phyloP scores from a whole-genome alignment of 1,140 invertebrate species.

The Phortica variegata region DNA sequence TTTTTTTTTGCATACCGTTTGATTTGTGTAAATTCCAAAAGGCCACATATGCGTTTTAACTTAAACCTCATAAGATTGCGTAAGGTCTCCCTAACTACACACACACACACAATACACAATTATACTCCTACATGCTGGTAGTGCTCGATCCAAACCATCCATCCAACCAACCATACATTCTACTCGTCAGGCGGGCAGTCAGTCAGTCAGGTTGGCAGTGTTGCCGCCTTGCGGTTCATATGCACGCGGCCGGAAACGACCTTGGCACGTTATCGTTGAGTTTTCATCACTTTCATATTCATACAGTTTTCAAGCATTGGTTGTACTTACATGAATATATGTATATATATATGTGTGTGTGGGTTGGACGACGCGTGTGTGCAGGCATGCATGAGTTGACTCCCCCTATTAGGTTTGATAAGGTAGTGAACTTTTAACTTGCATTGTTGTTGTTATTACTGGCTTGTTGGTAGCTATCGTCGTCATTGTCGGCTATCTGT shows the following conservation, averaged over 20 bases:
- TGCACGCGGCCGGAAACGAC: constrained; percentile 55
- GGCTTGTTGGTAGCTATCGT: constrained; percentile 1
- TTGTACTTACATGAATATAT: not conserved
- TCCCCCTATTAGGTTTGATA: constrained; percentile 3
- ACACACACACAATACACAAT: too few relatives aligned
- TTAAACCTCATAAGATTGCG: too few relatives aligned
- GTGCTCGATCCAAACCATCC: too few relatives aligned
- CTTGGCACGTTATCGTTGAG: constrained; percentile 54
- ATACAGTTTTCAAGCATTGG: constrained; percentile 38
- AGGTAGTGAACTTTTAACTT: constrained; percentile 7
- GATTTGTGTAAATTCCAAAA: too few relatives aligned
- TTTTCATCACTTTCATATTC: constrained; percentile 54
- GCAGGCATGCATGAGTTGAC: constrained; percentile 34
- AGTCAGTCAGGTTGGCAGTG: not conserved
- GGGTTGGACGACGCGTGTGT: constrained; percentile 1
- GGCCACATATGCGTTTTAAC: too few relatives aligned
- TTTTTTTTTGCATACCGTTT: too few relatives aligned
- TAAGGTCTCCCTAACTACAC: too few relatives aligned
- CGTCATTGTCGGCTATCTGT: constrained; percentile 36
- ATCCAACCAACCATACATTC: too few relatives aligned
- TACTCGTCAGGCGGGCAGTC: too few relatives aligned
- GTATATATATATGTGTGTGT: constrained; percentile 14
- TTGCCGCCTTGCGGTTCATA: constrained; percentile 29
- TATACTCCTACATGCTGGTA: too few relatives aligned
- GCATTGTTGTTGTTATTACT: constrained; percentile 8